Base-by-base conservation (phyloP, 1,140 invertebrate genomes). In the Cephus cinctus region DNA sequence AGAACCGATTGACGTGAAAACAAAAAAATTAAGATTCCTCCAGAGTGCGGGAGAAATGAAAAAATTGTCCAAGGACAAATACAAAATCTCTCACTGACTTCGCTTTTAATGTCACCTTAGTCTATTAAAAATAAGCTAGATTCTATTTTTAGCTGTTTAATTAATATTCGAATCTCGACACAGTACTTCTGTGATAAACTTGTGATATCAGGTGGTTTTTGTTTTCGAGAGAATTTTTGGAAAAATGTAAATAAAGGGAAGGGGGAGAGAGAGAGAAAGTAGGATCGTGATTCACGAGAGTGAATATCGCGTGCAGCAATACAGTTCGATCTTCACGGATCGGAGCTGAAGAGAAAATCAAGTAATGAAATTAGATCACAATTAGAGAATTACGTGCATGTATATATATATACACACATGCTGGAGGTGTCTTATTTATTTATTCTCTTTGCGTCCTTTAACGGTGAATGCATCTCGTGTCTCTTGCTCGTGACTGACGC, bases 241-340 rank as follows among this genome's bases (percentile, higher is more conserved):
- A 46, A 46, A 35, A 35, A 46, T 34, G 43, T 25, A 46, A 34
- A 32, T 36, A 46, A 21, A 18, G n/a, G 43, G 18, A 22, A 14
- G 22, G 22, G 25, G 40, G 22, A 22, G 40, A n/a, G n/a, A n/a
- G n/a, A n/a, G n/a, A n/a, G n/a, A n/a, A n/a, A n/a, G n/a, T n/a
- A n/a, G n/a, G n/a, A n/a, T n/a, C n/a, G n/a, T n/a, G n/a, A n/a
- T n/a, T n/a, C n/a, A n/a, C n/a, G n/a, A n/a, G n/a, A n/a, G 38
- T 40, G 38, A 19, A 27, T 5, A 16, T 27, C 40, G 40, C 15
- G 22, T 27, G 40, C 25, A 27, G 40, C 40, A 42, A n/a, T n/a
- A 22, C 25, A 40, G 25, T 40, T 12, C 38, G 19, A 6, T 40
- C 22, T 23, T 40, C 19, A 23, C 19, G 31, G 11, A 25, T 14